Evolutionary conservation across 2,113 vertebrate genomes (phyloP), one percentile per base, ranked within the genome.

Genomic region (Agapornis roseicollis): DNA sequence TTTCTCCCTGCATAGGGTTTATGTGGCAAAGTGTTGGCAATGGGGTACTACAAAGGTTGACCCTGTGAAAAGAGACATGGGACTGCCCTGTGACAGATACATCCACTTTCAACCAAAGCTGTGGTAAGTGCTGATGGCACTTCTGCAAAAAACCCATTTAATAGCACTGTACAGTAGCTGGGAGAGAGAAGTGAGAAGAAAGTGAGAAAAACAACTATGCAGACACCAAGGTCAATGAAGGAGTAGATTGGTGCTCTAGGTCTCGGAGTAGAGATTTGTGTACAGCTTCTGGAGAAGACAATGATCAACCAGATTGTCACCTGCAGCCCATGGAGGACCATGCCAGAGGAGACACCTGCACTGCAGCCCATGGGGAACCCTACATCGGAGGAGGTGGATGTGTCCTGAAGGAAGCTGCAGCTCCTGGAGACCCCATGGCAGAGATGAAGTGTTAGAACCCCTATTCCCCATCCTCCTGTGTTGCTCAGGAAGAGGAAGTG

Each of bases 251-350:
- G 7, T 58, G 29, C 24, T 47, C 5, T 58, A 84, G 50, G 7
- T 3, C 0, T 16, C 0, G 0, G 35, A 61, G 29, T 46, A 12
- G 29, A 28, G n/a, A 35, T 53, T 72, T 7, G 15, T 2, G n/a
- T 35, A 42, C 18, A 56, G 28, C 1, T 37, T 0, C 0, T 65
- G 44, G 17, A 27, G 22, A 16, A 63, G 24, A 27, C 9, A 39
- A 5, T 7, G 28, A 13, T 35, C 58, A 88, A 16, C 6, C 7
- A 53, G 35, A 8, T 35, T 66, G 64, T 76, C 31, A 12, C 10
- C 46, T 49, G 28, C 25, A 72, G 17, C 10, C 15, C 20, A 9
- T 2, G 17, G n/a, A 8, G 14, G 25, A 1, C 35, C 23, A 37
- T 1, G 1, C 20, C 31, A 22, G 68, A 64, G 20, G 7, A 56